phyloP scores from a whole-genome alignment of 2,888 invertebrate species.

The Piscicola geometra region DNA sequence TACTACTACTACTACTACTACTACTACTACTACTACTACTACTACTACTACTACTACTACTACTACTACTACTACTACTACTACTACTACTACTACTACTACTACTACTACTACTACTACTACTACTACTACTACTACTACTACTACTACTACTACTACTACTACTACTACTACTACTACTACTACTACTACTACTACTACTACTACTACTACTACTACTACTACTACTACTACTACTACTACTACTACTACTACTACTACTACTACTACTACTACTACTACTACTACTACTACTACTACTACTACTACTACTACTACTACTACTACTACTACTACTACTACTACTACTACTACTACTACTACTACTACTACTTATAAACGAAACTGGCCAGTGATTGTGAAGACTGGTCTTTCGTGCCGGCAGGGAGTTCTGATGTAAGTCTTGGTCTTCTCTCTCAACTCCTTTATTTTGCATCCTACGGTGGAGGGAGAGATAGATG shows the following conservation, averaged over 20 bases:
- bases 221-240: neutral
- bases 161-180: neutral
- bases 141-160: neutral
- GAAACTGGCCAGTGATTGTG: constrained; percentile 12
- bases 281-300: neutral
- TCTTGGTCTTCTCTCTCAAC: constrained; percentile 25
- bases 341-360: constrained; percentile 1
- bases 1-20: neutral
- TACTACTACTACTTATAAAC: neutral
- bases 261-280: neutral
- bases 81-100: neutral
- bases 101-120: neutral
- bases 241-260: neutral
- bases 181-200: neutral
- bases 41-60: neutral
- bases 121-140: neutral
- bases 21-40: neutral
- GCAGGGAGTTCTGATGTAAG: constrained; percentile 18
- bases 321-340: neutral
- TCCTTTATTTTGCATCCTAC: constrained; percentile 27
- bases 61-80: neutral
- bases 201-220: neutral
- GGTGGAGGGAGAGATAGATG: too few relatives aligned
- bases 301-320: constrained; percentile 6
- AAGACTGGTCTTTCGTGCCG: constrained; percentile 19